Percentiles rank a stretch among this genome's conserved stretches.
Evolutionary conservation across 2,888 invertebrate species (phyloP).

Genomic region (Myopa testacea): DNA sequence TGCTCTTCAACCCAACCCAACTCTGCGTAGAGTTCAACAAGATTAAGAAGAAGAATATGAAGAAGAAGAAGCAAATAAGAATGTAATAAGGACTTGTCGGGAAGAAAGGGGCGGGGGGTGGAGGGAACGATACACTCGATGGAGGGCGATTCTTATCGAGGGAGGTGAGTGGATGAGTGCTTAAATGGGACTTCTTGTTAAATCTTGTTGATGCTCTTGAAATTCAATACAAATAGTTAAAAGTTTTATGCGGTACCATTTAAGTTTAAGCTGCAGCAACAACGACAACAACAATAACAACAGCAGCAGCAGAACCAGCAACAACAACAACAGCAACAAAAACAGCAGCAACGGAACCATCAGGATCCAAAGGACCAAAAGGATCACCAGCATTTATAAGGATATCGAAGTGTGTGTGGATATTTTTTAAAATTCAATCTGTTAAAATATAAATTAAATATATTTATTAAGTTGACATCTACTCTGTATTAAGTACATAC

Average conservation of each 20-base stretch:
- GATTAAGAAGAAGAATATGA: no score
- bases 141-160: constrained; percentile 6
- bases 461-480: background rate
- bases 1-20: background rate
- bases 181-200: constrained; percentile 5
- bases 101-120: no score
- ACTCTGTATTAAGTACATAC: no score
- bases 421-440: no score
- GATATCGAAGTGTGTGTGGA: background rate
- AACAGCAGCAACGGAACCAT: no score
- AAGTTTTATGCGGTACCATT: constrained; percentile 18
- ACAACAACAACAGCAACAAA: background rate
- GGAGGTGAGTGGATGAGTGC: constrained; percentile 38
- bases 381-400: background rate
- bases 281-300: background rate
- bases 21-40: no score
- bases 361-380: background rate
- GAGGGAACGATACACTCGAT: background rate
- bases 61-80: no score
- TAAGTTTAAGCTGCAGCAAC: constrained; percentile 18
- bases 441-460: background rate
- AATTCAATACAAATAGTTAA: constrained; percentile 37
- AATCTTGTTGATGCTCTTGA: constrained; percentile 29
- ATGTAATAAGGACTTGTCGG: no score
- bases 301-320: background rate